phyloP scores from a whole-genome alignment of 1,140 invertebrate species.

The Camponotus pennsylvanicus region DNA sequence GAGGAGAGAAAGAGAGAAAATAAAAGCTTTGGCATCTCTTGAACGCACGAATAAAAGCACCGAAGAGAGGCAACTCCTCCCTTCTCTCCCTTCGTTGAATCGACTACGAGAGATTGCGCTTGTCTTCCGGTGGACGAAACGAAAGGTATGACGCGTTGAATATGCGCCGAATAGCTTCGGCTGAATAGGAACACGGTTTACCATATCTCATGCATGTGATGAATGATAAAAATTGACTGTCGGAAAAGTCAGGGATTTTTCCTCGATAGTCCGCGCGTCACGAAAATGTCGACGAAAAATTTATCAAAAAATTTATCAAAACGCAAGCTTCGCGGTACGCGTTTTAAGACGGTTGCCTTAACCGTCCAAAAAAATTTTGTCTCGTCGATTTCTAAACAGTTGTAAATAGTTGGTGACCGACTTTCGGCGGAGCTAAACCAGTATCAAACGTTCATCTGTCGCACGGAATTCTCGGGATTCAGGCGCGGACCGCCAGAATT shows the following conservation, averaged over 20 bases:
- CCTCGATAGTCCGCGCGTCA: not conserved
- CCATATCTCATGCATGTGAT: conserved; percentile 13
- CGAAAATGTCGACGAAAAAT: too few relatives aligned
- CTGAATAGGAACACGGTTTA: conserved; percentile 23
- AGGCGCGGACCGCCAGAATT: conserved; percentile 64
- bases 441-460: not conserved
- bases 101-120: conserved; percentile 58
- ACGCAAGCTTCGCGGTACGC: not conserved
- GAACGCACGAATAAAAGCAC: conserved; percentile 34
- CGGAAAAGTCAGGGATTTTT: not conserved
- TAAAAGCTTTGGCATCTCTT: too few relatives aligned
- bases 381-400: not conserved
- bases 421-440: not conserved
- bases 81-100: conserved; percentile 2
- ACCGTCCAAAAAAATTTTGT: not conserved
- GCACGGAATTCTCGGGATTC: conserved; percentile 17
- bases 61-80: not conserved
- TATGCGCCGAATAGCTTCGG: conserved; percentile 17
- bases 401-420: too few relatives aligned
- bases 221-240: conserved; percentile 44
- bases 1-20: not conserved
- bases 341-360: not conserved
- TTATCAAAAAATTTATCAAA: not conserved
- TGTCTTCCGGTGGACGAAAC: conserved; percentile 34
- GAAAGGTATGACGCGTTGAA: conserved; percentile 34